These are phyloP conservation scores for Oriolus oriolus DNA, from an alignment of 2,113 vertebrate species.

Conservation along the genomic window DNA sequence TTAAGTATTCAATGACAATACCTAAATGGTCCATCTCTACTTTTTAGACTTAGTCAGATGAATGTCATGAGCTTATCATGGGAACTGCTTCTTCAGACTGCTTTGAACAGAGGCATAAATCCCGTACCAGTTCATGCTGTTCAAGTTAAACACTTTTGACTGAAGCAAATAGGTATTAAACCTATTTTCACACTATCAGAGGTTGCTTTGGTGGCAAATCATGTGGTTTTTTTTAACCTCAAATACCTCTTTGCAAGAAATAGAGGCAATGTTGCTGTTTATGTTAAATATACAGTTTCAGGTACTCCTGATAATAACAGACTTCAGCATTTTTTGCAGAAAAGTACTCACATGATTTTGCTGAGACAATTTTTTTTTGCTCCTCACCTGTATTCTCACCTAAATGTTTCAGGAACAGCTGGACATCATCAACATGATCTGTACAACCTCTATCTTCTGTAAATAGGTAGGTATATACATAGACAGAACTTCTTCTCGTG, in stretches of 20 bases:
- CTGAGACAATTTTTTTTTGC: not conserved
- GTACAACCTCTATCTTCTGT: not conserved
- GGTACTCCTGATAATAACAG: not conserved
- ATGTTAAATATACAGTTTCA: not conserved
- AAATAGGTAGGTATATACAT: not conserved
- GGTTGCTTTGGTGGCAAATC: not conserved
- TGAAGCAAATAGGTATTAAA: not conserved
- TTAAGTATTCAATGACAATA: not conserved
- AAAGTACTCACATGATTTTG: not conserved
- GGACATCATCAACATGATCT: not conserved
- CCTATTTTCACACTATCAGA: not conserved
- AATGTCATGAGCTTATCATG: not conserved
- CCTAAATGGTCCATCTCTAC: not conserved
- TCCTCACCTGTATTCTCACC: not conserved
- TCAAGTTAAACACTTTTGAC: not conserved
- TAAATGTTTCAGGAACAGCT: not conserved
- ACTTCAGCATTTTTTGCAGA: not conserved
- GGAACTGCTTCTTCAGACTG: not conserved
- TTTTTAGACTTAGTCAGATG: not conserved
- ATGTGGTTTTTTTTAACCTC: not conserved
- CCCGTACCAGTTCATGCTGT: not conserved
- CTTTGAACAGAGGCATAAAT: not conserved
- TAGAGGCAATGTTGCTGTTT: not conserved
- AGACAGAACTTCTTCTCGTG: not conserved
- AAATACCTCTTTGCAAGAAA: not conserved